Evolutionary conservation across 2,888 invertebrate species (phyloP).

Genomic region (Drosophila ustulata): DNA sequence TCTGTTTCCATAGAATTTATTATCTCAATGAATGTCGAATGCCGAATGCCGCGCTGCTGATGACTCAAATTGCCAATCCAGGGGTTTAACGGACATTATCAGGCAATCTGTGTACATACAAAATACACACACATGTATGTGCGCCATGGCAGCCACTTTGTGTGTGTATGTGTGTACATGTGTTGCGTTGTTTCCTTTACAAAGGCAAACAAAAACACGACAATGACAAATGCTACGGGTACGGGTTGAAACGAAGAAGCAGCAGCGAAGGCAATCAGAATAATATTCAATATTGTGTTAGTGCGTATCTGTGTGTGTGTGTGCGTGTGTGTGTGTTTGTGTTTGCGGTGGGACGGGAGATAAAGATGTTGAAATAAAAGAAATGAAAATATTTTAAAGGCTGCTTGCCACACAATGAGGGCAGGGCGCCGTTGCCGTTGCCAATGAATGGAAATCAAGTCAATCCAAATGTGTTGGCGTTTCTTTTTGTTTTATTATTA

Average conservation of each 20-base stretch:
- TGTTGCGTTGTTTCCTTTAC: constrained; percentile 65
- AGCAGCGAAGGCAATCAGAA: constrained; percentile 58
- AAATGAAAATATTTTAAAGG: constrained; percentile 55
- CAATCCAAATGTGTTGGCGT: constrained; percentile 60
- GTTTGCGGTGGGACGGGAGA: constrained; percentile 36
- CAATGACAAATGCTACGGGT: constrained; percentile 65
- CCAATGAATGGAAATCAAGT: constrained; percentile 46
- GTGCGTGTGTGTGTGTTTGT: constrained; percentile 33
- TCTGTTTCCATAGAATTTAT: constrained; percentile 59
- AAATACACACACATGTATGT: constrained; percentile 34
- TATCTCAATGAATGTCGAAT: constrained; percentile 61
- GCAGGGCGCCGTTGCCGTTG: constrained; percentile 49
- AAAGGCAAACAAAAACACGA: constrained; percentile 61
- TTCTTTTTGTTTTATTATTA: constrained; percentile 3
- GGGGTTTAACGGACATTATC: constrained; percentile 52
- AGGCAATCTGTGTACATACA: constrained; percentile 54
- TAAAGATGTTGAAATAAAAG: constrained; percentile 52
- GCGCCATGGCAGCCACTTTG: constrained; percentile 5
- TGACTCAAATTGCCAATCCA: constrained; percentile 72
- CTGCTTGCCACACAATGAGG: constrained; percentile 32
- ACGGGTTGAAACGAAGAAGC: constrained; percentile 47
- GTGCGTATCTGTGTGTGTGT: constrained; percentile 28
- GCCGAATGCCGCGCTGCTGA: constrained; percentile 47
- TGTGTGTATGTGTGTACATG: constrained; percentile 42
- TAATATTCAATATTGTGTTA: constrained; percentile 30